Conservation (phyloP, 2,888 invertebrate genomes). For the Steromphala cineraria region DNA sequence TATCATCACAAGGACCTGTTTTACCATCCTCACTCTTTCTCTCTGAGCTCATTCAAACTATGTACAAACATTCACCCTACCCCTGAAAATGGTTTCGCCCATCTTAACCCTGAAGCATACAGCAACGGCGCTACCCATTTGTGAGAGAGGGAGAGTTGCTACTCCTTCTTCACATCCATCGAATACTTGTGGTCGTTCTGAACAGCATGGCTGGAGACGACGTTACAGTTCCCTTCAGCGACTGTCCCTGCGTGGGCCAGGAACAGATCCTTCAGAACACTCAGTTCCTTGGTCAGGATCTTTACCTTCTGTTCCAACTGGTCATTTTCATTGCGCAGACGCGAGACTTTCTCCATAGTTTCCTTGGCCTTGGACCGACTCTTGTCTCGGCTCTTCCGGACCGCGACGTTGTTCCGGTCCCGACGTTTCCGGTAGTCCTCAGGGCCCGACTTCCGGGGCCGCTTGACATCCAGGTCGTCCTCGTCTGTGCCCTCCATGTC, state of each 20-base stretch:
- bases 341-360: slow-evolving; percentile 94
- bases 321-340: slow-evolving; percentile 92
- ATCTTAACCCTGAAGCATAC: too few relatives aligned
- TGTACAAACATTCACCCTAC: neutral
- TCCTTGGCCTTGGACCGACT: slow-evolving; percentile 95
- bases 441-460: slow-evolving; percentile 12
- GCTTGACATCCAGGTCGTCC: neutral
- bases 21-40: neutral
- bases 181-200: slow-evolving; percentile 47
- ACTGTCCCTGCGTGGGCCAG: slow-evolving; percentile 66
- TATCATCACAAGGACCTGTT: neutral
- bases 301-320: slow-evolving; percentile 92
- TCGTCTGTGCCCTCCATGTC: slow-evolving; percentile 16
- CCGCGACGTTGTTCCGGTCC: slow-evolving; percentile 97
- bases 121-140: too few relatives aligned
- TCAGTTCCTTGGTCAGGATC: slow-evolving; percentile 87
- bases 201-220: slow-evolving; percentile 23
- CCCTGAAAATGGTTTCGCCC: neutral
- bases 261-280: slow-evolving; percentile 84
- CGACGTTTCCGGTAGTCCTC: slow-evolving; percentile 94
- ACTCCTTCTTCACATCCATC: neutral
- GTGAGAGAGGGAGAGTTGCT: neutral
- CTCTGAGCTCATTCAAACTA: neutral
- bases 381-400: slow-evolving; percentile 95
- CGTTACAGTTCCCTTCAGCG: slow-evolving; percentile 23